Evolutionary conservation across 2,888 invertebrate genomes (phyloP).

Genomic region (Tholera decimalis): DNA sequence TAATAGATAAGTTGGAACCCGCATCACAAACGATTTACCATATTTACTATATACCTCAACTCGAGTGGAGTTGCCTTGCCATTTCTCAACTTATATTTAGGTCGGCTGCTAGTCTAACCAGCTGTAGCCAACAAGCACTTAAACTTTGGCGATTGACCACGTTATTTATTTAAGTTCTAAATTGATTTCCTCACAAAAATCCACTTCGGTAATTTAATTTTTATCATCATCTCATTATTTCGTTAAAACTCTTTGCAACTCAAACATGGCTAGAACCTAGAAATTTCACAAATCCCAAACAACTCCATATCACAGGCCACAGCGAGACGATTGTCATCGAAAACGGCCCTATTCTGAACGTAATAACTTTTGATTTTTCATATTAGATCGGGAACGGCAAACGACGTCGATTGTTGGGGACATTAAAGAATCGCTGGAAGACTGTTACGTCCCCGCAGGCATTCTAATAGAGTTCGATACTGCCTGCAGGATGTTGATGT

Average conservation of each 20-base stretch:
- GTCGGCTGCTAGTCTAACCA: too few species aligned
- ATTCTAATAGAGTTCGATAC: constrained; percentile 82
- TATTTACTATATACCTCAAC: too few species aligned
- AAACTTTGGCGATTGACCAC: too few species aligned
- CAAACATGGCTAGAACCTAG: background rate
- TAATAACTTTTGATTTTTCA: constrained; percentile 77
- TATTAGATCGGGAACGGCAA: constrained; percentile 75
- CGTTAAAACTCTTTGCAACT: too few species aligned
- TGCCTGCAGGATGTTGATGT: constrained; percentile 61
- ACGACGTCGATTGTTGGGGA: constrained; percentile 74
- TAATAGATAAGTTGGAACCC: too few species aligned
- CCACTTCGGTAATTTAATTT: too few species aligned
- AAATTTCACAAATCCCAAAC: background rate
- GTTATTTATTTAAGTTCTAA: too few species aligned
- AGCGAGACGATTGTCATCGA: constrained; percentile 35
- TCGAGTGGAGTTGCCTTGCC: too few species aligned
- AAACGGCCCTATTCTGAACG: constrained; percentile 63
- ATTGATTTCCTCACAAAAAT: too few species aligned
- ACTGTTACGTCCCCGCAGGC: constrained; percentile 85
- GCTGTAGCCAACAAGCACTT: too few species aligned
- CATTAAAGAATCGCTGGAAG: constrained; percentile 83
- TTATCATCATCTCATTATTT: background rate
- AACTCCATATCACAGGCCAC: constrained; percentile 24
- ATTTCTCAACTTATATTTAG: too few species aligned
- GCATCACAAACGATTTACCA: too few species aligned